Evolutionary conservation across 1,140 invertebrate genomes (phyloP), one percentile per base, ranked within the genome.

Genomic region (Formica exsecta): DNA sequence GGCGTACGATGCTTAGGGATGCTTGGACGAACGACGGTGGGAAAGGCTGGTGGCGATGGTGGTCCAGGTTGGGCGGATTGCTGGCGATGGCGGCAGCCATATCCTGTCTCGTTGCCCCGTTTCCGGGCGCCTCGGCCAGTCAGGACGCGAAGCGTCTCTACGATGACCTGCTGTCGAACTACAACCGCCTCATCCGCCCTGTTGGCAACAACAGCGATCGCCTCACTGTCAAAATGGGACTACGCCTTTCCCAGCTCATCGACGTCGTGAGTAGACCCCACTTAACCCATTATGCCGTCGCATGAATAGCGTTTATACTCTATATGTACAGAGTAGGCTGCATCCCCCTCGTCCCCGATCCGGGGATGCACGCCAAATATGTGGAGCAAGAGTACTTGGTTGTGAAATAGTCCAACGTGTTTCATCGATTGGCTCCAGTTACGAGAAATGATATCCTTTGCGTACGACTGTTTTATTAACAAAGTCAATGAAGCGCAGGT

Each of bases 121-220:
- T 94, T 89, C 95, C 92, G 92, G 92, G 93, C 89, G 93, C 92
- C 86, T 90, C 92, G 94, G 97, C 97, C 93, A 98, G 98, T 96
- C 98, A 98, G 92, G 98, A 99, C 95, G 98, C 98, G 89, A 98
- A 98, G 96, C 96, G 98, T 94, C 97, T 99, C 90, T 99, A 99
- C 96, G 98, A 99, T 96, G 98, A 99, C 95, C 96, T 99, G 87
- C 96, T 99, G 89, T 98, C 97, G 93, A 99, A 99, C 95, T 99
- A 99, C 96, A 99, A 99, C 96, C 97, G 98, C 91, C 97, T 99
- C 93, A 99, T 99, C 92, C 96, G 99, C 92, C 99, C 99, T 66
- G 98, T 99, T 87, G 98, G 98, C 88, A 99, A 99, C 96, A 99
- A 99, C 96, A 98, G 98, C 77, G 99, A 99, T 95, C 97, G 98